Evolutionary conservation across 2,888 invertebrate species (phyloP).

Genomic region (Xanthia togata): DNA sequence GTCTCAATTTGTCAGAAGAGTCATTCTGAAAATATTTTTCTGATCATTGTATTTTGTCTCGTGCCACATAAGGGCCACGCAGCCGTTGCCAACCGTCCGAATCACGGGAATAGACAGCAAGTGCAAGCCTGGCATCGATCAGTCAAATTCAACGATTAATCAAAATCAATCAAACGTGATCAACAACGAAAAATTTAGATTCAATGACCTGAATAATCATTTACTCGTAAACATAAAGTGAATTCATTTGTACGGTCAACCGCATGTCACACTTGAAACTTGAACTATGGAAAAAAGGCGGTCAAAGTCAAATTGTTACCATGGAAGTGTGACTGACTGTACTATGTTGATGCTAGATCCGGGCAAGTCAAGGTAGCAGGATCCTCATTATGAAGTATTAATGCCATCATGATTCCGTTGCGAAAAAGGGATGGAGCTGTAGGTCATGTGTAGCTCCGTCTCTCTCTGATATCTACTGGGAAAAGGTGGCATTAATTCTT

Average conservation of each 20-base stretch:
- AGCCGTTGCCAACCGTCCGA: constrained; percentile 4
- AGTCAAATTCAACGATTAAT: constrained; percentile 44
- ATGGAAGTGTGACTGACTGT: not conserved
- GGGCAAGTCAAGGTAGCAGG: not conserved
- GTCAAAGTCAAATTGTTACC: not conserved
- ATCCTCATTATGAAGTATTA: too few relatives aligned
- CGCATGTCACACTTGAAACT: constrained; percentile 18
- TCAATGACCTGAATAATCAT: constrained; percentile 48
- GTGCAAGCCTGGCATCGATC: constrained; percentile 28
- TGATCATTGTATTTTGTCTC: not conserved
- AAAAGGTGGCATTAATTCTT: too few relatives aligned
- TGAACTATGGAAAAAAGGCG: not conserved
- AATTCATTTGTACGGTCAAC: constrained; percentile 26
- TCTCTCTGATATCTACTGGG: too few relatives aligned
- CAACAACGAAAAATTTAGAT: constrained; percentile 32
- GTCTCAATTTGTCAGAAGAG: not conserved
- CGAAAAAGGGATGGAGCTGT: too few relatives aligned
- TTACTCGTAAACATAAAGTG: constrained; percentile 29
- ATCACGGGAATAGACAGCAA: not conserved
- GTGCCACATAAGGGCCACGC: too few relatives aligned
- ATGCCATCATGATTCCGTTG: too few relatives aligned
- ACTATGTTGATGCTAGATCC: not conserved
- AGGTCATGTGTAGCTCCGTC: too few relatives aligned
- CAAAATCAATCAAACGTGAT: constrained; percentile 34
- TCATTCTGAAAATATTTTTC: not conserved